A percentile compares a stretch with the other conserved stretches of the same genome.
Conservation (phyloP, 64 coral and sea anemone species). For the Dendrophyllia cribrosa region DNA sequence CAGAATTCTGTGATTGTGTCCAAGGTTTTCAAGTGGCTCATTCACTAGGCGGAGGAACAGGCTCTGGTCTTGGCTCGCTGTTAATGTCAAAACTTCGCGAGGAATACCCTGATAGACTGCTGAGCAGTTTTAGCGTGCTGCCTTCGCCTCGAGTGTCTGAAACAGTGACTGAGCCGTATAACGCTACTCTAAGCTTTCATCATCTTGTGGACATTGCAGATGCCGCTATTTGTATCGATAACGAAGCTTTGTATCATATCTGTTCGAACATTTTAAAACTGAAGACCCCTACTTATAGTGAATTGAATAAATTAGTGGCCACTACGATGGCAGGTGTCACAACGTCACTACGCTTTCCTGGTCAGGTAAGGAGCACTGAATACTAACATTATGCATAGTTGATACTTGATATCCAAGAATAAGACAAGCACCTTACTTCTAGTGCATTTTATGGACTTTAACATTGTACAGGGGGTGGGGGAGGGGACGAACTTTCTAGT, state of each 20-base stretch:
- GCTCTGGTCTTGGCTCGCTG: slow-evolving; percentile 86
- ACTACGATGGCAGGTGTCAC: slow-evolving; percentile 91
- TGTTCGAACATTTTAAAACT: slow-evolving; percentile 83
- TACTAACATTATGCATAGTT: too few species aligned
- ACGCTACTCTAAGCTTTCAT: slow-evolving; percentile 92
- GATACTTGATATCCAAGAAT: too few species aligned
- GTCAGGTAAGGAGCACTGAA: slow-evolving; percentile 62
- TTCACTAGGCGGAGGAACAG: slow-evolving; percentile 90
- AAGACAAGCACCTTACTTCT: too few species aligned
- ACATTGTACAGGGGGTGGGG: too few species aligned
- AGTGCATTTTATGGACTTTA: too few species aligned
- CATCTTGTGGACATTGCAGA: slow-evolving; percentile 92
- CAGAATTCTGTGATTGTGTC: slow-evolving; percentile 85
- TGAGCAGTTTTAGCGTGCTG: slow-evolving; percentile 81
- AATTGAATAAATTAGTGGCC: slow-evolving; percentile 83
- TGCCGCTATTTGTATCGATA: slow-evolving; percentile 93
- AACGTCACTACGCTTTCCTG: slow-evolving; percentile 86
- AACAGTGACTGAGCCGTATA: slow-evolving; percentile 93
- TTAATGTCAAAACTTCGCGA: slow-evolving; percentile 92
- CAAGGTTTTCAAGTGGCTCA: slow-evolving; percentile 95
- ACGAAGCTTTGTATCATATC: slow-evolving; percentile 93
- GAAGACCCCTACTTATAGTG: slow-evolving; percentile 88
- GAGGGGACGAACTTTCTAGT: too few species aligned
- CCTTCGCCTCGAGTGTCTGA: slow-evolving; percentile 90
- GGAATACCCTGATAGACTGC: slow-evolving; percentile 90